Evolutionary conservation across 2,113 vertebrate genomes (phyloP).

Genomic region (Salvator merianae): DNA sequence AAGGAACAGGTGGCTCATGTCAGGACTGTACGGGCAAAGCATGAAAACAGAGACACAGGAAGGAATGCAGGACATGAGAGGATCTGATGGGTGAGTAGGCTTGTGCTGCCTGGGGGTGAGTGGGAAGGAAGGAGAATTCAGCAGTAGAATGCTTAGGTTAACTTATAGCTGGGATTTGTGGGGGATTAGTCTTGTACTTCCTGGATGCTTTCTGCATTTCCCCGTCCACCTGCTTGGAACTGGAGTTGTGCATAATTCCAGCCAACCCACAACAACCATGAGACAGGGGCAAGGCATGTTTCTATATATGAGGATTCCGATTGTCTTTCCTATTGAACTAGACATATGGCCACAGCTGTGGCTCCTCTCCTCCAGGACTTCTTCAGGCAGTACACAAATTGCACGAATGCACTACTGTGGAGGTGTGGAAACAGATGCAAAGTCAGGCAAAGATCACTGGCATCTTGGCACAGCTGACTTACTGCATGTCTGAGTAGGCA

Average conservation of each 20-base stretch:
- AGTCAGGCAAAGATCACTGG: not conserved
- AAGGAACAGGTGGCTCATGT: constrained; percentile 31
- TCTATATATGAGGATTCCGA: not conserved
- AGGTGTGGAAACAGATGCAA: not conserved
- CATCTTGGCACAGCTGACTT: not conserved
- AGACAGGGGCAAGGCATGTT: not conserved
- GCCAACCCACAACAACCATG: not conserved
- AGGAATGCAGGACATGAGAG: constrained; percentile 17
- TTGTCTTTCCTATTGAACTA: not conserved
- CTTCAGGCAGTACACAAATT: not conserved
- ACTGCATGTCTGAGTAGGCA: not conserved
- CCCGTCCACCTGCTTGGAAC: not conserved
- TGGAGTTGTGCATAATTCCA: not conserved
- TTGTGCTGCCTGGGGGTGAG: no score
- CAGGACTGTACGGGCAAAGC: not conserved
- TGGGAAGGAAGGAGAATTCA: not conserved
- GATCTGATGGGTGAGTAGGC: not conserved
- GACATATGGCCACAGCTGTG: not conserved
- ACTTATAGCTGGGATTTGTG: not conserved
- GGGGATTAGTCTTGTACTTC: not conserved
- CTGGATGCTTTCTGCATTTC: not conserved
- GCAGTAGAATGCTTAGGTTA: no score
- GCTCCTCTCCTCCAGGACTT: not conserved
- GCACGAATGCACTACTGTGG: no score
- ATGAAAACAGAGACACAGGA: not conserved